Evolutionary conservation across 1,140 invertebrate species (phyloP).

Genomic region (Paramacrobiotus metropolitanus): DNA sequence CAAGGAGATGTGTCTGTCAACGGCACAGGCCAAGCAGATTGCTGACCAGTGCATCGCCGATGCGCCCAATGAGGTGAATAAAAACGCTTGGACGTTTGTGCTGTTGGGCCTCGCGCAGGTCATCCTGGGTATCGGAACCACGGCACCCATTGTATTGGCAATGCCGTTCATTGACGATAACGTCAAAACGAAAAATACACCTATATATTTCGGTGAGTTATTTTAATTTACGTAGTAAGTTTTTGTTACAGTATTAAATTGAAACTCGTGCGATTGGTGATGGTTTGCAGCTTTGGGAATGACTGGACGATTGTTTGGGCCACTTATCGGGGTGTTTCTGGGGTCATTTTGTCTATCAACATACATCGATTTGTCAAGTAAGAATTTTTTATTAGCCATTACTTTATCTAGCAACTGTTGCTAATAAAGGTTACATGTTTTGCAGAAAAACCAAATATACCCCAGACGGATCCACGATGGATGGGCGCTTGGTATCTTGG

Average conservation of each 20-base stretch:
- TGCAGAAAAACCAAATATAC: not conserved
- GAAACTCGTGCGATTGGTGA: no score
- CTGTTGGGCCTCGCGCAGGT: not conserved
- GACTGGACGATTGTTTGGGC: not conserved
- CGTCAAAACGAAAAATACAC: constrained; percentile 1
- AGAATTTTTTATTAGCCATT: not conserved
- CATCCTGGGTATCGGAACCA: not conserved
- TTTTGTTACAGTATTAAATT: no score
- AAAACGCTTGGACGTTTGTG: not conserved
- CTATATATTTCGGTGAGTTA: not conserved
- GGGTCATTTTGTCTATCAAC: not conserved
- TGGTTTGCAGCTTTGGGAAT: not conserved
- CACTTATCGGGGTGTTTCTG: not conserved
- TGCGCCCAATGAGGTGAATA: not conserved
- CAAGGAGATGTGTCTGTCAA: not conserved
- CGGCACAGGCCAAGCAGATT: not conserved
- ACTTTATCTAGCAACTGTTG: not conserved
- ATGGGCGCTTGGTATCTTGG: constrained; percentile 3
- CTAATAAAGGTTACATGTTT: no score
- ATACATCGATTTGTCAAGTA: not conserved
- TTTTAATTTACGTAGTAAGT: no score
- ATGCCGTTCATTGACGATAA: constrained; percentile 3
- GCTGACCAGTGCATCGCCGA: not conserved
- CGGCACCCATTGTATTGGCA: not conserved
- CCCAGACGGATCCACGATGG: constrained; percentile 2